Percentiles rank a stretch among this genome's conserved stretches.
Evolutionary conservation across 2,797 vertebrate genomes (phyloP).

Genomic region (Lepidocolaptes lacrymiger): DNA sequence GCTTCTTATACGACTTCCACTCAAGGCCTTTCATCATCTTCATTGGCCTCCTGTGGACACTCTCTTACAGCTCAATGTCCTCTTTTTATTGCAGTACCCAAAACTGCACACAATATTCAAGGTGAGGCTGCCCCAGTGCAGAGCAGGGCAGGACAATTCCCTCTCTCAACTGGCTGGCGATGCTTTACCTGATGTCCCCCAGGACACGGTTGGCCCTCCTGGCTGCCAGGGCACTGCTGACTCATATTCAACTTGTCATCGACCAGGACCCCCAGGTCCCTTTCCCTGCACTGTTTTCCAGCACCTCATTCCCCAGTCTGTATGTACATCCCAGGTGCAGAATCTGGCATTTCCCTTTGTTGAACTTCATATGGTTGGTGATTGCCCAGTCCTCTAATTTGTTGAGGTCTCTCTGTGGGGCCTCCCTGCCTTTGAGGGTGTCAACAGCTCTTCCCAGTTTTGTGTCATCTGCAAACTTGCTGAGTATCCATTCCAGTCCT

Average conservation of each 20-base stretch:
- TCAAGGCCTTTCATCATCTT: neutral
- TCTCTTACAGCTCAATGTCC: neutral
- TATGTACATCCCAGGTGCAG: neutral
- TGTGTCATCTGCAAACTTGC: neutral
- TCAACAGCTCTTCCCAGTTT: neutral
- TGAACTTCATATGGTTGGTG: neutral
- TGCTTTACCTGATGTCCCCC: neutral
- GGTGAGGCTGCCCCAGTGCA: neutral
- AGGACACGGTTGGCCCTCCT: neutral
- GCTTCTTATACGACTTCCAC: neutral
- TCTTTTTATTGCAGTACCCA: neutral
- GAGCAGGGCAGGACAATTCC: neutral
- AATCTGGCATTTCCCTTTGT: neutral
- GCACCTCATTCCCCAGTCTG: neutral
- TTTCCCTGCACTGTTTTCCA: neutral
- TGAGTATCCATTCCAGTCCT: neutral
- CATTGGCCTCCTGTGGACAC: neutral
- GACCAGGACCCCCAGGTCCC: too few relatives aligned
- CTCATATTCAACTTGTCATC: too few relatives aligned
- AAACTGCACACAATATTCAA: neutral
- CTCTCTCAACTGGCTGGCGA: neutral
- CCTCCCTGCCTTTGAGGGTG: neutral
- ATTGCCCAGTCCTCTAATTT: neutral
- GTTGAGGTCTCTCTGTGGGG: neutral
- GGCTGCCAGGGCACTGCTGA: too few relatives aligned